Evolutionary conservation across 1,140 invertebrate genomes (phyloP).

Genomic region (Propsilocerus akamusi): DNA sequence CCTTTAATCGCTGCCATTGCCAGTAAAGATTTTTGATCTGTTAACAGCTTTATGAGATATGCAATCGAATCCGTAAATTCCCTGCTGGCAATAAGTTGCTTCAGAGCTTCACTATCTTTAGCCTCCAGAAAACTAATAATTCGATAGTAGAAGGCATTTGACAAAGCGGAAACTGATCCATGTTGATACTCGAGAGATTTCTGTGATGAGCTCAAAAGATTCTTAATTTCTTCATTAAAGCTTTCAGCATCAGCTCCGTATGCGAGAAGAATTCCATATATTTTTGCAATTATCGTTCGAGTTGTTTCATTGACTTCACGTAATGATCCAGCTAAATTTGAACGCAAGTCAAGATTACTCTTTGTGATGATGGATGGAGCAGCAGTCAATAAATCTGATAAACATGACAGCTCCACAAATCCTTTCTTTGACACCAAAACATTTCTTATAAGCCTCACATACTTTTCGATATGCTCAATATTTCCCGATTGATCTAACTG

Average conservation of each 20-base stretch:
- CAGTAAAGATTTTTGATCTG: conserved; percentile 18
- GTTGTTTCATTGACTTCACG: conserved; percentile 22
- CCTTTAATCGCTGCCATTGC: conserved; percentile 22
- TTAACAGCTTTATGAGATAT: conserved; percentile 15
- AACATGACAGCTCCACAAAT: conserved; percentile 13
- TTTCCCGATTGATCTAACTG: conserved; percentile 14
- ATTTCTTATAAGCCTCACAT: conserved; percentile 20
- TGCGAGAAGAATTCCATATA: conserved; percentile 19
- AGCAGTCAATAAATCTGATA: conserved; percentile 21
- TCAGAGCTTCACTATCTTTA: conserved; percentile 10
- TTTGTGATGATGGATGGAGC: conserved; percentile 17
- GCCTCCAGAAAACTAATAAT: conserved; percentile 12
- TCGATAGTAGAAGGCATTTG: conserved; percentile 16
- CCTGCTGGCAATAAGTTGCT: conserved; percentile 11
- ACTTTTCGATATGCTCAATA: conserved; percentile 19
- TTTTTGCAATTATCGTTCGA: conserved; percentile 18
- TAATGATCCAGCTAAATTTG: conserved; percentile 16
- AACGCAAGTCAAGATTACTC: conserved; percentile 16
- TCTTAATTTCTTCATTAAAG: conserved; percentile 14
- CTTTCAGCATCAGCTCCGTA: conserved; percentile 15
- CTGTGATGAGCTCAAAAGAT: conserved; percentile 11
- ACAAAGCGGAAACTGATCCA: conserved; percentile 19
- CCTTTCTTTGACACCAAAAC: conserved; percentile 21
- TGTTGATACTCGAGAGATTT: conserved; percentile 20
- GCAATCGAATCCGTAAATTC: conserved; percentile 18